phyloP scores from a whole-genome alignment of 2,888 invertebrate genomes.

The Troides aeacus region DNA sequence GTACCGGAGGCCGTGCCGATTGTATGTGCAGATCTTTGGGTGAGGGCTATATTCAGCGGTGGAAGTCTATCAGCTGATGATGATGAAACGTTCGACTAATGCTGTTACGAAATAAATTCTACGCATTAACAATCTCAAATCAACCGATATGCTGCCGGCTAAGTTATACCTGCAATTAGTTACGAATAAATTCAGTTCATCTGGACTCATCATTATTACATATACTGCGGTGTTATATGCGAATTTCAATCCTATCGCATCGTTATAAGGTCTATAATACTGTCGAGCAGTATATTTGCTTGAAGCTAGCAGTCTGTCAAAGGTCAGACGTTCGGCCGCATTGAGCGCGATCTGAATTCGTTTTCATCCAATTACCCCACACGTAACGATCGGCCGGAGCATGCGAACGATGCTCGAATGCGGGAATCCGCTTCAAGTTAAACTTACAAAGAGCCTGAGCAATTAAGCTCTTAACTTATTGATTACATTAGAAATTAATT shows the following conservation, averaged over 20 bases:
- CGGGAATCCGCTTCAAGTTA: constrained; percentile 2
- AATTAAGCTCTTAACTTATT: not conserved
- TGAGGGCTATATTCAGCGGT: too few relatives aligned
- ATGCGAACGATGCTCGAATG: constrained; percentile 7
- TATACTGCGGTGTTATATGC: not conserved
- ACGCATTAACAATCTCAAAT: constrained; percentile 4
- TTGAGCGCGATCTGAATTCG: constrained; percentile 30
- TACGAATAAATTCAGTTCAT: constrained; percentile 27
- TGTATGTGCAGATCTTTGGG: too few relatives aligned
- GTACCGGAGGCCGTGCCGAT: too few relatives aligned
- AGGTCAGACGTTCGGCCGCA: constrained; percentile 27
- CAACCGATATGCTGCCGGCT: constrained; percentile 13
- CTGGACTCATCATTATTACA: constrained; percentile 14
- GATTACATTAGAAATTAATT: not conserved
- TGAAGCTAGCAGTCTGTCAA: constrained; percentile 24
- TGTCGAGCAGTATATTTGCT: not conserved
- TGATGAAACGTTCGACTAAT: too few relatives aligned
- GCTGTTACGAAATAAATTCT: constrained; percentile 4
- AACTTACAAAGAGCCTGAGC: not conserved
- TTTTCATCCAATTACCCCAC: constrained; percentile 26
- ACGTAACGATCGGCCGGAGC: constrained; percentile 19
- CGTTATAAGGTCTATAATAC: not conserved
- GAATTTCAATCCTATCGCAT: not conserved
- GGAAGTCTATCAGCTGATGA: too few relatives aligned
- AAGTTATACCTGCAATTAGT: constrained; percentile 26